These are phyloP conservation scores for Poeciliopsis turneri DNA, from an alignment of 2,797 vertebrate genomes.

Conservation along the genomic window DNA sequence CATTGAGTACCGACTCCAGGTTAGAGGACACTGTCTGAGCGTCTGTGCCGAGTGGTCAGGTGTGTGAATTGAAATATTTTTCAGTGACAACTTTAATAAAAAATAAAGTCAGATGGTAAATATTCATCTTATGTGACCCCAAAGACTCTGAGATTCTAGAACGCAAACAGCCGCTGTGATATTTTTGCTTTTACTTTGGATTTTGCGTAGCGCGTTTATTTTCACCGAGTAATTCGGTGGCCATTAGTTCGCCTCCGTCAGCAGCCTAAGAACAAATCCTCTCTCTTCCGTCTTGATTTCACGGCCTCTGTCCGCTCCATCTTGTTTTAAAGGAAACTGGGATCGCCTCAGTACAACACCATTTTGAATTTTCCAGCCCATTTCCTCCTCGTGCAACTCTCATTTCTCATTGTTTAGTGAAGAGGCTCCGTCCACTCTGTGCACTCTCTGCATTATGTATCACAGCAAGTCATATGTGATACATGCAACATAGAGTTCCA, in stretches of 20 bases:
- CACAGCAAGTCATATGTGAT: slow-evolving; percentile 32
- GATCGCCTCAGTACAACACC: slow-evolving; percentile 40
- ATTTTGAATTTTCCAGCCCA: slow-evolving; percentile 63
- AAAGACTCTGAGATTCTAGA: neutral
- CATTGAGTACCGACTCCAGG: neutral
- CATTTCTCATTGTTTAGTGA: slow-evolving; percentile 45
- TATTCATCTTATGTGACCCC: neutral
- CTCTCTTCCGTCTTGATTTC: slow-evolving; percentile 31
- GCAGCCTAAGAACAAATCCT: slow-evolving; percentile 44
- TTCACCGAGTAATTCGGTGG: slow-evolving; percentile 20
- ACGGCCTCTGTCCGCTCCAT: slow-evolving; percentile 37
- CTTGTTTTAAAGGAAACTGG: slow-evolving; percentile 62
- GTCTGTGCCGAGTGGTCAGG: neutral
- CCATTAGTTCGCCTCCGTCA: slow-evolving; percentile 44
- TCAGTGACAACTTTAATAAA: neutral
- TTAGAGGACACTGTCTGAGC: neutral
- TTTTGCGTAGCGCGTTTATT: slow-evolving; percentile 18
- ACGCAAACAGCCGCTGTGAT: neutral
- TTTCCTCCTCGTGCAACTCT: slow-evolving; percentile 53
- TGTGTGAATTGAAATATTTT: neutral
- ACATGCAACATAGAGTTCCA: neutral
- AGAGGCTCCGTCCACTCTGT: slow-evolving; percentile 28
- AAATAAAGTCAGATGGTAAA: neutral
- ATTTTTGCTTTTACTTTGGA: neutral
- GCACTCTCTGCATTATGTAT: slow-evolving; percentile 33